These are phyloP conservation scores for Lucinisca nassula DNA, from an alignment of 2,888 invertebrate genomes.

Conservation along the genomic window DNA sequence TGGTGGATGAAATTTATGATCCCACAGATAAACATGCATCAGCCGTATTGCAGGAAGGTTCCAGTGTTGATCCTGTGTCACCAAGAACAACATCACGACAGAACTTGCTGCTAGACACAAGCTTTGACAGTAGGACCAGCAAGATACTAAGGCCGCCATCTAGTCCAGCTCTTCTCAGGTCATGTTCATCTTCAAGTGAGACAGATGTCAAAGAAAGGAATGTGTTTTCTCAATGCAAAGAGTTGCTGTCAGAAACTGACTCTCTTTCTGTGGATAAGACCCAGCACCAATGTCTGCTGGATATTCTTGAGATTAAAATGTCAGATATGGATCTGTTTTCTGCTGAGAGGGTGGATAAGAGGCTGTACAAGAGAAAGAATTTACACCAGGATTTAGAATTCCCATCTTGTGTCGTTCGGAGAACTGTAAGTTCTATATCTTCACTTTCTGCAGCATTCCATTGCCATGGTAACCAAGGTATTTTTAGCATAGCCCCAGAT, in stretches of 20 bases:
- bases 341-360: conserved; percentile 89
- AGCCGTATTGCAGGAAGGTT: conserved; percentile 50
- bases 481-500: too few species aligned
- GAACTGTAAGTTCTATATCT: conserved; percentile 76
- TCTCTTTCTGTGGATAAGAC: conserved; percentile 17
- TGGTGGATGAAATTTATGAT: conserved; percentile 58
- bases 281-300: conserved; percentile 90
- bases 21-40: conserved; percentile 46
- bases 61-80: conserved; percentile 72
- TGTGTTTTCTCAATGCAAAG: conserved; percentile 13
- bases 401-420: conserved; percentile 85
- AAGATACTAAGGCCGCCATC: background rate
- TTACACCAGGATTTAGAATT: conserved; percentile 83
- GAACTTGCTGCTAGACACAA: background rate
- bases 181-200: background rate
- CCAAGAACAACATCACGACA: conserved; percentile 33
- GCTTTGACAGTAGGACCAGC: background rate
- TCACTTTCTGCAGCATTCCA: too few species aligned
- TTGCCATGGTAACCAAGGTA: too few species aligned
- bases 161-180: background rate
- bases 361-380: conserved; percentile 69
- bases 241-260: background rate
- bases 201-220: conserved; percentile 10
- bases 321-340: conserved; percentile 94
- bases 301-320: conserved; percentile 92